A percentile compares a stretch with the other conserved stretches of the same genome.
Conservation (phyloP, 1,140 invertebrate species). For the Meloidogyne exigua region DNA sequence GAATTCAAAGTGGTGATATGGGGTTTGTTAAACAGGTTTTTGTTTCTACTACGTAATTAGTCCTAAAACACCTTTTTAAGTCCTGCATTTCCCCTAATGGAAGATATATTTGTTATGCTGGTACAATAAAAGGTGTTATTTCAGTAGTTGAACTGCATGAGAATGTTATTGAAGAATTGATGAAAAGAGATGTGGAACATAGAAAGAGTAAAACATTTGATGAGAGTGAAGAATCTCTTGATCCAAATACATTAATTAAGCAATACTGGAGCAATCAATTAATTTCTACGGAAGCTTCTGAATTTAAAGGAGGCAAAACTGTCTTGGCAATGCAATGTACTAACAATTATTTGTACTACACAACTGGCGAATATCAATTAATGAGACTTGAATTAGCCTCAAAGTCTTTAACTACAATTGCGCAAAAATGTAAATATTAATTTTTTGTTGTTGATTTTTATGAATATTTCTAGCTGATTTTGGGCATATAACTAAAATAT, state of each 20-base stretch:
- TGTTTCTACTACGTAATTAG: background rate
- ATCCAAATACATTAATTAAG: constrained; percentile 4
- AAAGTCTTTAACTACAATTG: background rate
- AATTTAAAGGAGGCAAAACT: constrained; percentile 10
- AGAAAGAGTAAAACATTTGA: background rate
- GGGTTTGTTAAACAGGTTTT: constrained; percentile 29
- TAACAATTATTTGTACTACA: constrained; percentile 19
- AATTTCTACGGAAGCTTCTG: background rate
- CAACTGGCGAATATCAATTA: constrained; percentile 11
- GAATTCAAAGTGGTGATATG: constrained; percentile 17
- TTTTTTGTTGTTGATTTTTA: background rate
- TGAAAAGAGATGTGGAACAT: background rate
- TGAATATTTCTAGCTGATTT: constrained; percentile 1
- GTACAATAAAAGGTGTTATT: constrained; percentile 7
- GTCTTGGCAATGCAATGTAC: constrained; percentile 20
- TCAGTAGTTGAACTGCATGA: constrained; percentile 4
- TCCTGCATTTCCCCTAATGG: constrained; percentile 33
- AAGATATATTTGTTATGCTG: constrained; percentile 24
- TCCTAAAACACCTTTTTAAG: constrained; percentile 25
- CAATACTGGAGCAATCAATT: constrained; percentile 15
- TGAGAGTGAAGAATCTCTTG: background rate
- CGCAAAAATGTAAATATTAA: background rate
- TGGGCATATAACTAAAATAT: constrained; percentile 9
- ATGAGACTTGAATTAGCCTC: constrained; percentile 14
- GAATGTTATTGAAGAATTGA: constrained; percentile 5